Evolutionary conservation across 2,888 invertebrate genomes (phyloP), one percentile per base, ranked within the genome.

Genomic region (Polietes domitor): DNA sequence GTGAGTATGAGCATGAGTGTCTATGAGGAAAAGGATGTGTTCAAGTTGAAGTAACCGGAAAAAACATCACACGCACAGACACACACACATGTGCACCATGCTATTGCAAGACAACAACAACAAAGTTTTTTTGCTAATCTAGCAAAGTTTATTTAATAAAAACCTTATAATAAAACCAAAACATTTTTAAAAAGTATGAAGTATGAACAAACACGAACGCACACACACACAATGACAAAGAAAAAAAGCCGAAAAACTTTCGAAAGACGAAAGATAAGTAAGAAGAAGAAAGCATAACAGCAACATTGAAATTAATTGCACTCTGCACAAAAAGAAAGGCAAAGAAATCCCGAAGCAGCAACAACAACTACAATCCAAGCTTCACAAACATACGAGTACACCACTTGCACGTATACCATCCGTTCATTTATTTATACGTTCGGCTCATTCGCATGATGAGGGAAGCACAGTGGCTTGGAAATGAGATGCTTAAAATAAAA

Each of bases 91-190:
- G 26, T 6, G 15, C 43, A 47, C 37, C 47, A 70, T 12, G 26
- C n/a, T n/a, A 50, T 19, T 21, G 17, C 4, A 17, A 37, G 43
- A 37, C 72, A 71, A 70, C 68, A 63, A n/a, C 63, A 26, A 47
- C 19, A 50, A 75, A 65, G 43, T 76, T 84, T 37, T 37, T 75
- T 78, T 84, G 73, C 76, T 78, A 84, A 81, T 84, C 84, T 79
- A 80, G 78, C 28, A 76, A 79, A 84, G 81, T 84, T 84, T 84
- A 76, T 81, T 84, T 85, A 85, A 82, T 80, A 82, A 85, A 85
- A 85, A 77, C 80, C 74, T 63, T 74, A 73, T 61, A 85, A 77
- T 74, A 80, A 75, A 79, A 85, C 63, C 80, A 85, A 76, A 58
- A 75, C 47, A 71, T 19, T 58, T 63, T 47, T 17, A 0, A 5